Percentiles rank a stretch among this genome's conserved stretches.
phyloP scores from a whole-genome alignment of 1,140 invertebrate species.

The Drosophila repleta region DNA sequence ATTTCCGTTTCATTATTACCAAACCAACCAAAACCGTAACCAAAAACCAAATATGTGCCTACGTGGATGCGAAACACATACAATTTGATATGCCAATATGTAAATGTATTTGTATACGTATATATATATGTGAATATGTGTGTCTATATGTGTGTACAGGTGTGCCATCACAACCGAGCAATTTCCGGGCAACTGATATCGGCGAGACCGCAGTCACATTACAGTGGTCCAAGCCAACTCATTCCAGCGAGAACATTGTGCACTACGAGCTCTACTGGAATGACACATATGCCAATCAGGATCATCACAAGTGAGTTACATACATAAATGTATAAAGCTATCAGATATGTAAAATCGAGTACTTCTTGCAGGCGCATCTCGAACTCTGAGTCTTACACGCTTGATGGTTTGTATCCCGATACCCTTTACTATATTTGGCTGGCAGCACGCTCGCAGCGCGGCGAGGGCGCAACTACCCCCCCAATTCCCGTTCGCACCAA shows the following conservation, averaged over 20 bases:
- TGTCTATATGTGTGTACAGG: slow-evolving; percentile 83
- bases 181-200: slow-evolving; percentile 92
- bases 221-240: slow-evolving; percentile 94
- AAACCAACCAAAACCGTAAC: slow-evolving; percentile 62
- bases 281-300: slow-evolving; percentile 95
- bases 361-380: slow-evolving; percentile 87
- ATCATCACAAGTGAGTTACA: slow-evolving; percentile 87
- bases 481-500: slow-evolving; percentile 96
- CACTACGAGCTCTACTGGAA: slow-evolving; percentile 99
- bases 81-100: slow-evolving; percentile 10
- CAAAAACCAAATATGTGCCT: slow-evolving; percentile 55
- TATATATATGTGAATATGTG: slow-evolving; percentile 8
- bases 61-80: slow-evolving; percentile 21
- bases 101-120: slow-evolving; percentile 15
- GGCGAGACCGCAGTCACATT: slow-evolving; percentile 93
- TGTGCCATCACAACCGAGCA: slow-evolving; percentile 97
- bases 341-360: background rate
- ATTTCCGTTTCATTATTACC: slow-evolving; percentile 81
- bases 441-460: slow-evolving; percentile 94
- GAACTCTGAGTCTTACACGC: slow-evolving; percentile 92
- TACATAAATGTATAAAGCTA: background rate
- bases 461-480: slow-evolving; percentile 97
- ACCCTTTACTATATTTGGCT: slow-evolving; percentile 98
- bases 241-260: slow-evolving; percentile 95
- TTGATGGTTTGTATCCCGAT: slow-evolving; percentile 96